Base-by-base conservation (phyloP, 2,797 vertebrate genomes). In the Micromesistius poutassou region DNA sequence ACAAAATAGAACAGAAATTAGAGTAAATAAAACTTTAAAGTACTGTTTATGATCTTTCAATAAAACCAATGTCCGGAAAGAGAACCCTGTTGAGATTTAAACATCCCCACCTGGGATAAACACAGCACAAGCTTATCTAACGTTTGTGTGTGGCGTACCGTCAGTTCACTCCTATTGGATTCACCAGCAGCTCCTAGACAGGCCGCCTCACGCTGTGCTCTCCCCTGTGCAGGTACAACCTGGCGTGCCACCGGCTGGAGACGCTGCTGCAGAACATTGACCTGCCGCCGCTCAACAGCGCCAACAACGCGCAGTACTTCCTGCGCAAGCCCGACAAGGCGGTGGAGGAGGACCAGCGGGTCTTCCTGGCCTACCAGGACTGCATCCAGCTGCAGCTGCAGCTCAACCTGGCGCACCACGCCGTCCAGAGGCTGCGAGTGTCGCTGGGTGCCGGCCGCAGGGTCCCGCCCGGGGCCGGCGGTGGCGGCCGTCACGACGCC, bases 261-360 rank as follows among this genome's bases (percentile, higher is more conserved):
- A 98, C 97, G 4, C 95, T 99, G 28, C 91, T 99, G 73, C 98
- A 99, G 91, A 99, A 96, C 89, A 98, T 99, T 35, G 98, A 99
- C 89, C 94, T 99, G 81, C 98, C 98, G 0, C 98, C 98, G 4
- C 95, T 99, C 28, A 99, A 99, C 89, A 99, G 97, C 40, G 98
- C 98, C 77, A 99, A 99, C 89, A 99, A 99, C 1, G 98, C 98
- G 42, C 98, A 99, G 87, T 99, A 99, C 92, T 99, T 99, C 87
- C 89, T 99, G 86, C 91, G 98, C 31, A 99, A 99, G 85, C 98
- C 98, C 0, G 98, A 99, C 93, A 99, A 99, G 81, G 98, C 98
- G 12, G 97, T 99, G 25, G 98, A 99, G 84, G 98, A 99, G 91
- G 98, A 99, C 85, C 96, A 96, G 83, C 95, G 97, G 3, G 98